These are phyloP conservation scores for Oophaga sylvatica DNA, from an alignment of 2,797 vertebrate species.

Conservation along the genomic window DNA sequence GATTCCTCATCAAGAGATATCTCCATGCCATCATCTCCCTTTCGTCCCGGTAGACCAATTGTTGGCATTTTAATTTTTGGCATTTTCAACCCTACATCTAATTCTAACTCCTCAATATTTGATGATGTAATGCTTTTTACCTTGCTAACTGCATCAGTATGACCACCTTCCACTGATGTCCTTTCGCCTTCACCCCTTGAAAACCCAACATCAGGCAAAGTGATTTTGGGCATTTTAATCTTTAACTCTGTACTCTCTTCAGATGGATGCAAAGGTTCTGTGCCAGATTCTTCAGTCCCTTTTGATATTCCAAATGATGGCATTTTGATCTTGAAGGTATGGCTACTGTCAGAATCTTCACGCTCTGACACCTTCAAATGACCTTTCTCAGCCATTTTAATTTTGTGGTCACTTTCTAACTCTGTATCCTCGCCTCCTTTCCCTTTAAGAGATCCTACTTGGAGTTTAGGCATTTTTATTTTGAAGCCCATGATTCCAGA, in stretches of 20 bases:
- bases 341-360: slow-evolving; percentile 56
- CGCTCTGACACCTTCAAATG: slow-evolving; percentile 63
- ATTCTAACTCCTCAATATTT: slow-evolving; percentile 47
- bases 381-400: slow-evolving; percentile 53
- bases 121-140: slow-evolving; percentile 47
- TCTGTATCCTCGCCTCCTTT: slow-evolving; percentile 65
- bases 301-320: slow-evolving; percentile 63
- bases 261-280: slow-evolving; percentile 54
- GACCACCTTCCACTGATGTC: background rate
- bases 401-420: slow-evolving; percentile 60
- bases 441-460: slow-evolving; percentile 75
- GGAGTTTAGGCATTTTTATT: slow-evolving; percentile 75
- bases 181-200: slow-evolving; percentile 48
- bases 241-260: slow-evolving; percentile 42
- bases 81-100: slow-evolving; percentile 52
- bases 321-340: slow-evolving; percentile 67
- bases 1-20: slow-evolving; percentile 16
- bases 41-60: slow-evolving; percentile 47
- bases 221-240: slow-evolving; percentile 67
- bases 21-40: background rate
- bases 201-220: slow-evolving; percentile 66
- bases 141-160: slow-evolving; percentile 11
- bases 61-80: slow-evolving; percentile 56
- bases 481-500: slow-evolving; percentile 68
- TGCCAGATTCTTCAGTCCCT: slow-evolving; percentile 6